phyloP scores from a whole-genome alignment of 2,888 invertebrate species.

The Drosophila limbata region DNA sequence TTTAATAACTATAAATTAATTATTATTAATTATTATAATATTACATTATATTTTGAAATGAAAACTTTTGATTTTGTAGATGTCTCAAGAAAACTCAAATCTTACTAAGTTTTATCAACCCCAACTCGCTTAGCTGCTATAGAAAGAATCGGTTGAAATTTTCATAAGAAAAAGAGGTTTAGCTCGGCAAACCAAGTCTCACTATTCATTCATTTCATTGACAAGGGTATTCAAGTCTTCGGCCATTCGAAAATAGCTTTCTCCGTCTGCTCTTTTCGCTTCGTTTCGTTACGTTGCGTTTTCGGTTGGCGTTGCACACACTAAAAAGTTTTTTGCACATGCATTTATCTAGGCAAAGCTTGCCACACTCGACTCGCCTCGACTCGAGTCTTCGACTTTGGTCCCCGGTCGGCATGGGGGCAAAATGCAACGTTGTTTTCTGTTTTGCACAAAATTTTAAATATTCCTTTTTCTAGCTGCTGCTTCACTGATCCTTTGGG shows the following conservation, averaged over 20 bases:
- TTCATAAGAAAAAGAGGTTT: neutral
- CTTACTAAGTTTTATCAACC: too few relatives aligned
- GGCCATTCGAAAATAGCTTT: neutral
- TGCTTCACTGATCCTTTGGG: conserved; percentile 47
- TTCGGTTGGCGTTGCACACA: conserved; percentile 31
- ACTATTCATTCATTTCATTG: neutral
- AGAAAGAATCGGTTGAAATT: neutral
- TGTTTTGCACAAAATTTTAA: conserved; percentile 75
- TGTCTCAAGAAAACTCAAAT: too few relatives aligned
- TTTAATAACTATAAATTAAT: too few relatives aligned
- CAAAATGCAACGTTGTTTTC: conserved; percentile 62
- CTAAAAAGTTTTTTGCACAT: conserved; percentile 66
- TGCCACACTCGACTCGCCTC: conserved; percentile 17
- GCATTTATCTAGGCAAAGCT: conserved; percentile 73
- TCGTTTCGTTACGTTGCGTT: conserved; percentile 65
- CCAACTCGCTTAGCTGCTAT: too few relatives aligned
- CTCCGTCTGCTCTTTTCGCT: conserved; percentile 16
- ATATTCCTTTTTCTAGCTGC: conserved; percentile 60
- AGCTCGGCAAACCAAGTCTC: too few relatives aligned
- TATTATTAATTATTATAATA: too few relatives aligned
- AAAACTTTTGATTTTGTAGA: too few relatives aligned
- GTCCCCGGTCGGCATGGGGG: conserved; percentile 20
- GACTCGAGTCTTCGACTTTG: conserved; percentile 51
- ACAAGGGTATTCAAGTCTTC: neutral
- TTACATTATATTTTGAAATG: too few relatives aligned